Percentiles rank a stretch among this genome's conserved stretches.
These are phyloP conservation scores for Drosophila dunni DNA, from an alignment of 1,140 invertebrate genomes.

Conservation along the genomic window DNA sequence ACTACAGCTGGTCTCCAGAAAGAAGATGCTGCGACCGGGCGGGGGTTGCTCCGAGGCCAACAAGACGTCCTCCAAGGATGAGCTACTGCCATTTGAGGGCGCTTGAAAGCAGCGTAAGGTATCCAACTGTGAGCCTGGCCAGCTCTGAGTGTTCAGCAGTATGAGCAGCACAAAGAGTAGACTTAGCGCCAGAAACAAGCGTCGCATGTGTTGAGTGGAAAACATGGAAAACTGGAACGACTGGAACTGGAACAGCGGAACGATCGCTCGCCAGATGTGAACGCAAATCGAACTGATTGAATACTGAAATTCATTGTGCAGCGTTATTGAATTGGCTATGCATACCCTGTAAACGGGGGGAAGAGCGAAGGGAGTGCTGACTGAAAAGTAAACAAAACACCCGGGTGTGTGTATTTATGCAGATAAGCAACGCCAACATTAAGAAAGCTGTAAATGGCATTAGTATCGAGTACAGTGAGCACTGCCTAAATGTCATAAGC, in stretches of 20 bases:
- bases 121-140: too few species aligned
- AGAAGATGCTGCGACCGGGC: constrained; percentile 86
- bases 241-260: too few species aligned
- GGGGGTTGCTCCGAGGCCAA: constrained; percentile 56
- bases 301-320: background rate
- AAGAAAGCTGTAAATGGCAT: too few species aligned
- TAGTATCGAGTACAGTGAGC: too few species aligned
- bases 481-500: too few species aligned
- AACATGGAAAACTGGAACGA: too few species aligned
- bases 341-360: background rate
- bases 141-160: background rate
- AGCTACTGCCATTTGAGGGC: background rate
- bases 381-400: too few species aligned
- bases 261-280: background rate
- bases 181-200: background rate
- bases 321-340: background rate
- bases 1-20: constrained; percentile 86
- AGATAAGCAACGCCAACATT: too few species aligned
- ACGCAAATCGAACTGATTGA: background rate
- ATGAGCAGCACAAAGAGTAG: background rate
- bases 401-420: too few species aligned
- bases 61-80: constrained; percentile 61
- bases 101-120: too few species aligned
- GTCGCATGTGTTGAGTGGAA: background rate
- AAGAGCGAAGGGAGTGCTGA: too few species aligned